Evolutionary conservation across 2,888 invertebrate species (phyloP).

Genomic region (Lucinisca nassula): DNA sequence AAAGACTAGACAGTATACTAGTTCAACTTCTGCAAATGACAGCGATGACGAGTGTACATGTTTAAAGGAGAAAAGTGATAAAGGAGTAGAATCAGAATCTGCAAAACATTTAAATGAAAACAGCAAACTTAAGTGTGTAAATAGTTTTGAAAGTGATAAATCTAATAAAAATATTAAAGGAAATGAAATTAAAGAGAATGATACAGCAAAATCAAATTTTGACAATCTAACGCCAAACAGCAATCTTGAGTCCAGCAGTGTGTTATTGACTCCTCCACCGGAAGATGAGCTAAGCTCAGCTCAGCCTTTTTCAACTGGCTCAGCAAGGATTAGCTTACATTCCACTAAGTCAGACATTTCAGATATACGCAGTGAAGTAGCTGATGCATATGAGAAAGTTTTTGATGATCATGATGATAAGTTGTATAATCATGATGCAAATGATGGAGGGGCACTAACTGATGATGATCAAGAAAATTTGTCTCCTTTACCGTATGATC

Average conservation of each 20-base stretch:
- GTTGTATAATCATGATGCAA: background rate
- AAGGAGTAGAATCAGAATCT: background rate
- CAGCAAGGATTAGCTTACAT: constrained; percentile 44
- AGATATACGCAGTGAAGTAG: constrained; percentile 62
- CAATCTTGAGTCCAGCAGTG: constrained; percentile 71
- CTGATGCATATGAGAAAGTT: constrained; percentile 12
- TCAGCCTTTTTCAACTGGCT: constrained; percentile 15
- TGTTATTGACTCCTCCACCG: constrained; percentile 76
- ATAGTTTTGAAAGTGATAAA: too few relatives aligned
- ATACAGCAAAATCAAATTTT: background rate
- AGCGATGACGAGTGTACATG: background rate
- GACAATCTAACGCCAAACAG: background rate
- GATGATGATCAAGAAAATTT: constrained; percentile 69
- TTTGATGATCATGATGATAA: constrained; percentile 53
- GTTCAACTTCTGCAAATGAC: background rate
- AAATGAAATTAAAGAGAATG: constrained; percentile 1
- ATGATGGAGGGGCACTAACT: constrained; percentile 22
- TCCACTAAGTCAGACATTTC: constrained; percentile 68
- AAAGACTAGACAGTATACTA: constrained; percentile 65
- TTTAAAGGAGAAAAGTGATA: background rate
- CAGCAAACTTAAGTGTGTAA: too few relatives aligned
- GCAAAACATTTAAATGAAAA: too few relatives aligned
- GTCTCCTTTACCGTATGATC: constrained; percentile 69
- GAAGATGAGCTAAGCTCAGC: constrained; percentile 67
- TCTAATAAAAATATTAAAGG: background rate